Conservation (phyloP, 2,888 invertebrate species). For the Campoletis raptor region DNA sequence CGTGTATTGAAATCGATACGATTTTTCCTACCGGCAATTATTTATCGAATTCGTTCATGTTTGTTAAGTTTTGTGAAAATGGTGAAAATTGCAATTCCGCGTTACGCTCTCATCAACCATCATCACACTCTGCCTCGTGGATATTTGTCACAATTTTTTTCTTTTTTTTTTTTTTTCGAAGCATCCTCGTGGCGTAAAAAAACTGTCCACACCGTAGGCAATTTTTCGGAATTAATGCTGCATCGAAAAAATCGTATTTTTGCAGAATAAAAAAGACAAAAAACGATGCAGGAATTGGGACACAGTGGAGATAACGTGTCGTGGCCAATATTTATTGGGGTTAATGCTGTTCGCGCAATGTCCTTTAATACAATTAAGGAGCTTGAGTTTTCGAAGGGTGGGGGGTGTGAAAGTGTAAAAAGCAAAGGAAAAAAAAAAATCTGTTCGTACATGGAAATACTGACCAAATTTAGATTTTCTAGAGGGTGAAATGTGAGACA, state of each 20-base stretch:
- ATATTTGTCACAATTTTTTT: background rate
- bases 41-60: slow-evolving; percentile 27
- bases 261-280: background rate
- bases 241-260: background rate
- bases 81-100: slow-evolving; percentile 22
- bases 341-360: slow-evolving; percentile 6
- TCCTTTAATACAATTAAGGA: slow-evolving; percentile 4
- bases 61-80: background rate
- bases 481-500: background rate
- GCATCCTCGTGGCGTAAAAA: background rate
- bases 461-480: background rate
- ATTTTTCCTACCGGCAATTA: background rate
- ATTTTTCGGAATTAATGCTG: slow-evolving; percentile 2
- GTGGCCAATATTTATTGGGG: slow-evolving; percentile 15
- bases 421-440: background rate
- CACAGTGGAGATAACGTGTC: background rate
- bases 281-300: background rate
- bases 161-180: background rate
- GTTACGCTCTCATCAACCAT: slow-evolving; percentile 12
- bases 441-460: background rate
- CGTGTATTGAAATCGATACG: slow-evolving; percentile 9
- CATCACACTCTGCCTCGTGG: slow-evolving; percentile 7
- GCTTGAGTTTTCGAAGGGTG: background rate
- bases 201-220: background rate
- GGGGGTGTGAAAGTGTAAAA: background rate